Evolutionary conservation across 2,888 invertebrate genomes (phyloP).

Genomic region (Acronicta leporina): DNA sequence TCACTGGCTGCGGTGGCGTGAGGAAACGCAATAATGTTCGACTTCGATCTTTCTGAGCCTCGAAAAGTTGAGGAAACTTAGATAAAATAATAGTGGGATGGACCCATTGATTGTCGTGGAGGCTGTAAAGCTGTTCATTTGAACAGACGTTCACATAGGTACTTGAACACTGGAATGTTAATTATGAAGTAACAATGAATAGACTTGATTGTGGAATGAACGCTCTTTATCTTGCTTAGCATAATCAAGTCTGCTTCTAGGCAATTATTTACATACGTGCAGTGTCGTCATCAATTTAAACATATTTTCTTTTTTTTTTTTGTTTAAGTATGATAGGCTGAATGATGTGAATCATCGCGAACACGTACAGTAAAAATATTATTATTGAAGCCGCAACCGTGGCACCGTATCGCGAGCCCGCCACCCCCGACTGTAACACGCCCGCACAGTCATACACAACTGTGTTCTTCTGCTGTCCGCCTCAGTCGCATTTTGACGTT

Average conservation of each 20-base stretch:
- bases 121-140: constrained; percentile 16
- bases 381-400: constrained; percentile 60
- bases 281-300: constrained; percentile 55
- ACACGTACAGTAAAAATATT: constrained; percentile 55
- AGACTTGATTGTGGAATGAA: constrained; percentile 18
- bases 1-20: constrained; percentile 52
- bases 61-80: background rate
- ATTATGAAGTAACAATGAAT: constrained; percentile 33
- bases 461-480: constrained; percentile 44
- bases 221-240: constrained; percentile 32
- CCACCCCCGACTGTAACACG: constrained; percentile 68
- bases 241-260: constrained; percentile 15
- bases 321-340: constrained; percentile 48
- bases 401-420: constrained; percentile 58
- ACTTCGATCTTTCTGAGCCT: background rate
- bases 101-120: constrained; percentile 1
- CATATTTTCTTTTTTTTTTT: constrained; percentile 53
- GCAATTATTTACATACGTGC: constrained; percentile 42
- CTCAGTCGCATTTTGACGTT: constrained; percentile 78
- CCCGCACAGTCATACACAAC: constrained; percentile 56
- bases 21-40: constrained; percentile 32
- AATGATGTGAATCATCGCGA: constrained; percentile 69
- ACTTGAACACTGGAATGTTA: constrained; percentile 33
- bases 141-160: constrained; percentile 18
- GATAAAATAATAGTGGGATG: background rate